Conservation (phyloP, 1,140 invertebrate species). For the Drosophila kepulauana region DNA sequence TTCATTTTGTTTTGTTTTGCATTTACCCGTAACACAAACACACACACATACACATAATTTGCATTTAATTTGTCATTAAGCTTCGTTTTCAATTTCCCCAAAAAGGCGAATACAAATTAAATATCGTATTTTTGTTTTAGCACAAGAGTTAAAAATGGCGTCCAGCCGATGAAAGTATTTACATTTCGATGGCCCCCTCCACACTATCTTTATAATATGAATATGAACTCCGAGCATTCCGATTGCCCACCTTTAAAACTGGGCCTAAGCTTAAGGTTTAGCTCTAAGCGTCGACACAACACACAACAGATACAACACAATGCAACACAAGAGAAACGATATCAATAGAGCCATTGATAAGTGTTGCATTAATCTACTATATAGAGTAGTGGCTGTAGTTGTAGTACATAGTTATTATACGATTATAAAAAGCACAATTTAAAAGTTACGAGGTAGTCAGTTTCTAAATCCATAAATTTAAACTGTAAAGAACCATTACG, state of each 20-base stretch:
- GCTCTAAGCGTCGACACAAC: constrained; percentile 45
- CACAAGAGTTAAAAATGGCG: constrained; percentile 47
- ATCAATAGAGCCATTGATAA: background rate
- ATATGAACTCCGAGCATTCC: constrained; percentile 61
- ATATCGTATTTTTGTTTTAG: constrained; percentile 66
- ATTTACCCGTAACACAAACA: constrained; percentile 17
- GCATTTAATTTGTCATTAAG: constrained; percentile 43
- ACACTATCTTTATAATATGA: constrained; percentile 4
- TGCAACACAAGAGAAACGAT: background rate
- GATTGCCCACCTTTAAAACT: constrained; percentile 42
- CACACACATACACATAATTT: constrained; percentile 30
- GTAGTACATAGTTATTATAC: constrained; percentile 6
- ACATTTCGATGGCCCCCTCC: constrained; percentile 35
- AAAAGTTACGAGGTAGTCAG: constrained; percentile 33
- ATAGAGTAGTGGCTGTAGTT: constrained; percentile 21
- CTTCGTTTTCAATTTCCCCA: constrained; percentile 22
- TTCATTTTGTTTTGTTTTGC: constrained; percentile 76
- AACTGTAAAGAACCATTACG: constrained; percentile 37
- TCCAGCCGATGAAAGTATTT: constrained; percentile 50
- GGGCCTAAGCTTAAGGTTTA: constrained; percentile 45
- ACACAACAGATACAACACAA: constrained; percentile 19
- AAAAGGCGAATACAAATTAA: constrained; percentile 53
- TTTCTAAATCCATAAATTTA: constrained; percentile 28
- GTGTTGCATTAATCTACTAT: constrained; percentile 30
- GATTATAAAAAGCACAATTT: constrained; percentile 34